Conservation (phyloP, 1,140 invertebrate genomes). For the Chrysomallon squamiferum region DNA sequence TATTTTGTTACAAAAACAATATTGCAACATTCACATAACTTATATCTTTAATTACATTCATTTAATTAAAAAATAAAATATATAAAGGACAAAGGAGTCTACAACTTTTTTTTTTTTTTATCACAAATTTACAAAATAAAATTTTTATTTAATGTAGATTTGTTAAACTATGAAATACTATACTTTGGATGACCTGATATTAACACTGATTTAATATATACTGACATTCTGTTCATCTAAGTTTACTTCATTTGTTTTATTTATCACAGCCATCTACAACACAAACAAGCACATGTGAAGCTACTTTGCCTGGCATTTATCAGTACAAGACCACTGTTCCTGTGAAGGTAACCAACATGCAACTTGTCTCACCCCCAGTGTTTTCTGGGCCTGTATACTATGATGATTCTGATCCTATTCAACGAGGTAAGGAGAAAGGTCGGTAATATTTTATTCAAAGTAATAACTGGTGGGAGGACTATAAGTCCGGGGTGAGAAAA, state of each 20-base stretch:
- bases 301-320: constrained; percentile 50
- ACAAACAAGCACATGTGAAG: constrained; percentile 22
- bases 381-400: constrained; percentile 42
- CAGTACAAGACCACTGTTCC: constrained; percentile 56
- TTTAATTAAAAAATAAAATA: too few species aligned
- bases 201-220: too few species aligned
- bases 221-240: neutral
- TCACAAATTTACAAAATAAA: too few species aligned
- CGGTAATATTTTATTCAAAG: neutral
- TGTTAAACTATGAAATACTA: too few species aligned
- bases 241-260: constrained; percentile 2
- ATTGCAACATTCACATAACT: too few species aligned
- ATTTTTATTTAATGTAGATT: too few species aligned
- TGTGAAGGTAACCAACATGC: constrained; percentile 61
- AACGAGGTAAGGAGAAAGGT: constrained; percentile 36
- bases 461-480: neutral
- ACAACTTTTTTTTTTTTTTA: too few species aligned
- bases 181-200: too few species aligned
- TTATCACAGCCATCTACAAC: constrained; percentile 11
- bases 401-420: constrained; percentile 41
- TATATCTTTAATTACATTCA: too few species aligned
- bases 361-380: constrained; percentile 46
- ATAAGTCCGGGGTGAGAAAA: neutral
- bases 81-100: too few species aligned
- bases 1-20: too few species aligned